Evolutionary conservation across 2,888 invertebrate genomes (phyloP).

Genomic region (Polietes domitor): DNA sequence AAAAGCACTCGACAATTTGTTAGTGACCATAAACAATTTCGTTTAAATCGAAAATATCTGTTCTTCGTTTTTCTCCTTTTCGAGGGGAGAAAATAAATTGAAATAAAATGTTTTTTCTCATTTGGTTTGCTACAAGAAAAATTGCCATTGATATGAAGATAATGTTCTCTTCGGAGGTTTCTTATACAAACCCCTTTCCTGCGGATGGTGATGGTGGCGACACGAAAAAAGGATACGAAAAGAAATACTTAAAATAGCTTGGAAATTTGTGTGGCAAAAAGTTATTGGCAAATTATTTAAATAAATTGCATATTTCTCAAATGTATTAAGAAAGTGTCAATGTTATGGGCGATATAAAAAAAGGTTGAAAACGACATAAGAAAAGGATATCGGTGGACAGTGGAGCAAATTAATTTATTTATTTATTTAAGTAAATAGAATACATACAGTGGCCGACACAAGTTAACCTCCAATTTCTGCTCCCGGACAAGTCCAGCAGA

Average conservation of each 20-base stretch:
- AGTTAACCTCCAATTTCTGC: too few species aligned
- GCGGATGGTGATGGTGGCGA: too few species aligned
- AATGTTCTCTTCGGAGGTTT: neutral
- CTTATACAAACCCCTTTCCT: too few species aligned
- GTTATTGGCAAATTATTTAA: constrained; percentile 34
- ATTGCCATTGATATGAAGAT: constrained; percentile 61
- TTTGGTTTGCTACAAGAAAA: constrained; percentile 70
- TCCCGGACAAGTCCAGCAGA: too few species aligned
- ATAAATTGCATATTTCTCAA: constrained; percentile 63
- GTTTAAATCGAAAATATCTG: constrained; percentile 62
- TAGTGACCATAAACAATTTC: constrained; percentile 62
- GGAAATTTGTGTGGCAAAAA: constrained; percentile 46
- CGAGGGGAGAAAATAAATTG: constrained; percentile 53
- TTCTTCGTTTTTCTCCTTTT: constrained; percentile 1
- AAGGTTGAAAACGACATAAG: too few species aligned
- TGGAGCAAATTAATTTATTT: too few species aligned
- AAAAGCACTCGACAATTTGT: constrained; percentile 61
- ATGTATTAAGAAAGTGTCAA: constrained; percentile 64
- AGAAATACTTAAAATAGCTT: constrained; percentile 49
- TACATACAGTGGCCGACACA: too few species aligned
- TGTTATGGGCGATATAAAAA: constrained; percentile 32
- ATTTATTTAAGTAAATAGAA: too few species aligned
- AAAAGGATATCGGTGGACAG: constrained; percentile 16
- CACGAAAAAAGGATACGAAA: neutral
- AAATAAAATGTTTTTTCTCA: constrained; percentile 58